A percentile compares a stretch with the other conserved stretches of the same genome.
Conservation (phyloP, 2,797 vertebrate species). For the Poecilia picta region DNA sequence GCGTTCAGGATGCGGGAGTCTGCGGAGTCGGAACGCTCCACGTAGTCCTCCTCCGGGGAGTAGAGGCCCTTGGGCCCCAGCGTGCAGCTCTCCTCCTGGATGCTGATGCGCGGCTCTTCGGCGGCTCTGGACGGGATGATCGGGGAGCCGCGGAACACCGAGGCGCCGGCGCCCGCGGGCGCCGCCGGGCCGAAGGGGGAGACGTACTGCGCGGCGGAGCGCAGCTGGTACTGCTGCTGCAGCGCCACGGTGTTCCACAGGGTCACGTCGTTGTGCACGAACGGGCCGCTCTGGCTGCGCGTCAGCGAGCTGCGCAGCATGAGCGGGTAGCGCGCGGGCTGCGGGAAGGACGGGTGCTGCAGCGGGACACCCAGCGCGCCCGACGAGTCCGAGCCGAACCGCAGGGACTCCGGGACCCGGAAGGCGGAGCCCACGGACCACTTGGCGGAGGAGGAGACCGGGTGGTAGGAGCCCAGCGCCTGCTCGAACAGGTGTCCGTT, state of each 20-base stretch:
- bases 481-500: constrained; percentile 93
- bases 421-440: constrained; percentile 98
- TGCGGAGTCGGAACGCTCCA: constrained; percentile 93
- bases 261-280: constrained; percentile 93
- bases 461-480: constrained; percentile 90
- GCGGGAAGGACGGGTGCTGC: constrained; percentile 91
- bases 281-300: constrained; percentile 88
- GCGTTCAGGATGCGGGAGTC: constrained; percentile 94
- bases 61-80: constrained; percentile 90
- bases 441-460: constrained; percentile 90
- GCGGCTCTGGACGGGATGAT: constrained; percentile 84
- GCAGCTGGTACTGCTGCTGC: constrained; percentile 97
- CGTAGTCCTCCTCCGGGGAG: constrained; percentile 93
- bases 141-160: constrained; percentile 89
- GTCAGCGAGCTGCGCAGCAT: constrained; percentile 94
- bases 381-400: constrained; percentile 87
- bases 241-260: constrained; percentile 98
- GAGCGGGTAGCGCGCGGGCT: constrained; percentile 92
- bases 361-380: constrained; percentile 86
- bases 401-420: constrained; percentile 91
- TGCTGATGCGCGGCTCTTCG: constrained; percentile 88
- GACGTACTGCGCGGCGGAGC: constrained; percentile 90
- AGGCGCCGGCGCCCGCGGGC: constrained; percentile 68
- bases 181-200: constrained; percentile 88
- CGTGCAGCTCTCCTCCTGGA: constrained; percentile 88